Conservation (phyloP, 2,888 invertebrate genomes). For the Entomobrya multifasciata region DNA sequence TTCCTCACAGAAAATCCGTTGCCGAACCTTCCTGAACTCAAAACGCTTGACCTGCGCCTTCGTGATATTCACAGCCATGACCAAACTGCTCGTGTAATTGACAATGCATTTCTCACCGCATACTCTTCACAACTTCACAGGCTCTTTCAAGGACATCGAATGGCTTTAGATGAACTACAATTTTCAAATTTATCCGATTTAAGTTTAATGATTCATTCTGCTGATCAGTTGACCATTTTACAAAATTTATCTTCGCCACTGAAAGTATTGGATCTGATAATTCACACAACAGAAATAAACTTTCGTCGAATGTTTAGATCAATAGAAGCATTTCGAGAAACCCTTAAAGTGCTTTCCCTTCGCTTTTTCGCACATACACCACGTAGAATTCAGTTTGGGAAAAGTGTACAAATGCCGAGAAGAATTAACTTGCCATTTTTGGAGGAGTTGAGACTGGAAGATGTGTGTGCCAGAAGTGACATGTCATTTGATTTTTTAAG, state of each 20-base stretch:
- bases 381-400: not conserved
- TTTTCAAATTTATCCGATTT: not conserved
- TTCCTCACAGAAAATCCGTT: not conserved
- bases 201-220: conserved; percentile 3
- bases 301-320: not conserved
- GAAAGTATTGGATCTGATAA: not conserved
- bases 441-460: not conserved
- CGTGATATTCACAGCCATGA: not conserved
- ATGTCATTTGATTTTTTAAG: not conserved
- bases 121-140: not conserved
- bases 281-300: not conserved
- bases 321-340: not conserved
- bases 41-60: not conserved
- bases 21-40: not conserved
- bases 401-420: not conserved
- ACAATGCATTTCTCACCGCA: not conserved
- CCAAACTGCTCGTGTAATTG: not conserved
- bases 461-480: conserved; percentile 11
- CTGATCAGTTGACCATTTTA: not conserved
- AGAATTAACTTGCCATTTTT: not conserved
- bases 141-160: not conserved
- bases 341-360: not conserved
- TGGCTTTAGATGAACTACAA: not conserved
- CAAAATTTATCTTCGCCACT: not conserved
- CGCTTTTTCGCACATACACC: not conserved